Conservation (phyloP, 2,113 vertebrate species). For the Hystrix brachyura region DNA sequence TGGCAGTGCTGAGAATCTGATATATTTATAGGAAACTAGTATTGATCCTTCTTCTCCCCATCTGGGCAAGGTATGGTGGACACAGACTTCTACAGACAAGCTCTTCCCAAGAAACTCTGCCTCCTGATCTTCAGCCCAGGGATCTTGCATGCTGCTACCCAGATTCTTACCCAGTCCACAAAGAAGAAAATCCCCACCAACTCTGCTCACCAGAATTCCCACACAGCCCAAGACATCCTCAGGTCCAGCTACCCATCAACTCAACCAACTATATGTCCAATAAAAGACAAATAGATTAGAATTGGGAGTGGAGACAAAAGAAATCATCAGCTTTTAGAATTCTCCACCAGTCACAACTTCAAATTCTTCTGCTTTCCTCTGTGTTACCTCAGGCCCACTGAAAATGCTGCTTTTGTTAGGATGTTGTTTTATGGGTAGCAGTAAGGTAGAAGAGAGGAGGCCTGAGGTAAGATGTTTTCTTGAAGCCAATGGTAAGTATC, state of each 20-base stretch:
- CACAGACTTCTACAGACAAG: not conserved
- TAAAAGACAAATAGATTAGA: not conserved
- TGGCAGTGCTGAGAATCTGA: not conserved
- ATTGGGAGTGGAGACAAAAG: not conserved
- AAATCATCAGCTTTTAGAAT: not conserved
- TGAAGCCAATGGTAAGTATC: not conserved
- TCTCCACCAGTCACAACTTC: not conserved
- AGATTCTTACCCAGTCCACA: not conserved
- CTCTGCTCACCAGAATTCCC: not conserved
- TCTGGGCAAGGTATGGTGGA: not conserved
- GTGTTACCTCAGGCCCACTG: not conserved
- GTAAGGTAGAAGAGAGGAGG: not conserved
- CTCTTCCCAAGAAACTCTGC: not conserved
- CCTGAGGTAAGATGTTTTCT: not conserved
- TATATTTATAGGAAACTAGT: not conserved
- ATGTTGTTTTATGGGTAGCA: not conserved
- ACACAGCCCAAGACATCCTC: not conserved
- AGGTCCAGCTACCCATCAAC: not conserved
- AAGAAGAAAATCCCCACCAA: not conserved
- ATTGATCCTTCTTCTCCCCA: not conserved
- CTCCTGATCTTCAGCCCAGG: not conserved
- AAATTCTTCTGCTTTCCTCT: not conserved
- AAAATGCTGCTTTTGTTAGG: not conserved
- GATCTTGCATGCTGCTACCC: not conserved
- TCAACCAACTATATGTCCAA: not conserved